These are phyloP conservation scores for Seriola quinqueradiata DNA, from an alignment of 2,113 vertebrate genomes.

Conservation along the genomic window DNA sequence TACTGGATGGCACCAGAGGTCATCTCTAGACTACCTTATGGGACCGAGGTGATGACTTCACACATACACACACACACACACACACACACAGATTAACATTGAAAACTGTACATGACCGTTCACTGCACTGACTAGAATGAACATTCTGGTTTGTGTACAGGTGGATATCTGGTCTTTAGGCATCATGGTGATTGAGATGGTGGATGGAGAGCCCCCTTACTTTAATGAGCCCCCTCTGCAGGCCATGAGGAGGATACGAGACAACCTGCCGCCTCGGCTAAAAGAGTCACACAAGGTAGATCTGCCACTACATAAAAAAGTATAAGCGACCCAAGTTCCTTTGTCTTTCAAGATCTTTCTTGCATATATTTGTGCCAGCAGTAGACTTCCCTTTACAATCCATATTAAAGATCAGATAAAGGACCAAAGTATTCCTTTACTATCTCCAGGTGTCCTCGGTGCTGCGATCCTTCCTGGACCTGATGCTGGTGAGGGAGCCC, in stretches of 20 bases:
- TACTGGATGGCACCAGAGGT: slow-evolving; percentile 99
- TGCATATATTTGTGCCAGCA: background rate
- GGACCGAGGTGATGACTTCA: slow-evolving; percentile 90
- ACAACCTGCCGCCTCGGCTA: slow-evolving; percentile 95
- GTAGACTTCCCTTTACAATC: background rate
- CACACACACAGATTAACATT: background rate
- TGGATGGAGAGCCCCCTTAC: slow-evolving; percentile 97
- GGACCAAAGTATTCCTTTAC: background rate
- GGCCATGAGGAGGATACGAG: slow-evolving; percentile 98
- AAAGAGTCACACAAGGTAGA: slow-evolving; percentile 94
- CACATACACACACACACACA: background rate
- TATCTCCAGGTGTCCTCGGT: slow-evolving; percentile 90
- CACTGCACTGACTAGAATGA: background rate
- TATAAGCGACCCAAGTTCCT: background rate
- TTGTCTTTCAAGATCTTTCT: background rate
- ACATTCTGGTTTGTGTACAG: slow-evolving; percentile 62
- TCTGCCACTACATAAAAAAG: background rate
- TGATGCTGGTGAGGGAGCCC: slow-evolving; percentile 97
- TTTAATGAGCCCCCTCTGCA: slow-evolving; percentile 99
- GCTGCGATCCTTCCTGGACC: slow-evolving; percentile 94
- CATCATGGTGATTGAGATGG: slow-evolving; percentile 99
- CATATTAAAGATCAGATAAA: background rate
- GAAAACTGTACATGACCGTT: background rate
- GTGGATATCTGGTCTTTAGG: slow-evolving; percentile 99
- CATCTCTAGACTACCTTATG: slow-evolving; percentile 96